phyloP scores from a whole-genome alignment of 2,797 vertebrate genomes.

The Gadopsis bispinosus region DNA sequence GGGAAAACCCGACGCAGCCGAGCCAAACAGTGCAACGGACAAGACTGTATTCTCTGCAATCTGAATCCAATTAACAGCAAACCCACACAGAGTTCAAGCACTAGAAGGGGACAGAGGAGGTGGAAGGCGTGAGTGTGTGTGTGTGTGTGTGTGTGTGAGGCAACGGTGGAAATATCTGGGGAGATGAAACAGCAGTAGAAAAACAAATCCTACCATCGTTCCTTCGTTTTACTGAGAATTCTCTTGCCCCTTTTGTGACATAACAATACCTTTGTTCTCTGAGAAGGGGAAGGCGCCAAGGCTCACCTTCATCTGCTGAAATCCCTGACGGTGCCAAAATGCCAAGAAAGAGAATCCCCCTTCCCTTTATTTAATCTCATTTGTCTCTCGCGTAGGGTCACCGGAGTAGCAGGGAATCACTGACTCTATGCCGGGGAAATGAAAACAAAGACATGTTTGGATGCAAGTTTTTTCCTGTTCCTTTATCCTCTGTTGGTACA shows the following conservation, averaged over 20 bases:
- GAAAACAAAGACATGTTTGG: conserved; percentile 66
- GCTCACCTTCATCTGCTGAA: conserved; percentile 67
- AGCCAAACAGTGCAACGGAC: conserved; percentile 31
- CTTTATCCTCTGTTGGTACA: conserved; percentile 58
- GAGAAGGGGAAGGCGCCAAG: conserved; percentile 40
- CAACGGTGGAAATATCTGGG: conserved; percentile 40
- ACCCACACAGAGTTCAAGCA: conserved; percentile 67
- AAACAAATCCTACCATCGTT: conserved; percentile 59
- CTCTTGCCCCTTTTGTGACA: conserved; percentile 60
- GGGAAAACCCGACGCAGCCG: conserved; percentile 36
- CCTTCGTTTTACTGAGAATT: conserved; percentile 54
- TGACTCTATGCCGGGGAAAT: conserved; percentile 22
- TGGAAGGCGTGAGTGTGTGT: not conserved
- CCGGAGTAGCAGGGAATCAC: conserved; percentile 37
- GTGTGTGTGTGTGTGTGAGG: not conserved
- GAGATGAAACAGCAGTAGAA: conserved; percentile 60
- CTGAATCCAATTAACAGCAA: conserved; percentile 79
- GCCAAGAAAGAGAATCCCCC: conserved; percentile 38
- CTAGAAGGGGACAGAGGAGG: conserved; percentile 52
- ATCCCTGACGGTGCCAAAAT: conserved; percentile 43
- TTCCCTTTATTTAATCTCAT: conserved; percentile 63
- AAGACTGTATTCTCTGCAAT: conserved; percentile 64
- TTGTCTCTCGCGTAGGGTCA: conserved; percentile 59
- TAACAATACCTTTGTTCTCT: conserved; percentile 70
- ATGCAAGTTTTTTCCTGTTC: not conserved